Base-by-base conservation (phyloP, 1,140 invertebrate species). In the Eubasilissa regina region DNA sequence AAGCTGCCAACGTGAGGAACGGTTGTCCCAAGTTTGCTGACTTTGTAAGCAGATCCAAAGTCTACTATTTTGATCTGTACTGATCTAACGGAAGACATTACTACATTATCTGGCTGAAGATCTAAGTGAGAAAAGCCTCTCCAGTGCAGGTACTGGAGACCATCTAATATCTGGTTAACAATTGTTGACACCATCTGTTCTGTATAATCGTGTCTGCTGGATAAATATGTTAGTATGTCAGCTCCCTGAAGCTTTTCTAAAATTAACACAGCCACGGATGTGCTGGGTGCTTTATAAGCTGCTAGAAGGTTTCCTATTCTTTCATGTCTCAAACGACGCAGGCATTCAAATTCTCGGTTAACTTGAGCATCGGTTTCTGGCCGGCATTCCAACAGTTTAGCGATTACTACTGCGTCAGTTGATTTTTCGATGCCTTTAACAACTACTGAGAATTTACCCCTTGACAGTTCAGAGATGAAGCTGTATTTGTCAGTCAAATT, bases 41-140 rank as follows among this genome's bases (percentile, higher is more conserved):
- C 94, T 84, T 91, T 92, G 78, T 94, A 93, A 0, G 97, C 94
- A 0, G 94, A 93, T 0, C 96, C 96, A 85, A 99, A 95, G 86
- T 99, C 98, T 0, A 97, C 92, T 12, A 99, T 87, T 89, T 99
- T 99, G 1, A 99, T 91, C 85, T 96, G 94, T 6, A 97, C 92
- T 19, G 94, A 94, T 81, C 95, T 91, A 4, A 97, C 93, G 0
- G 95, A 95, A 0, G 94, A 93, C 94, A 99, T 97, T 0, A 99
- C 96, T n/a, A 99, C 91, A 86, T 99, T 99, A 84, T 98, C 97
- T 0, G 98, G 98, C 86, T 99, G 97, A 15, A 99, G 89, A 86
- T 99, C 96, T 25, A 99, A 88, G 87, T 99, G 97, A 80, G 95
- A 95, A 80, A 96, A 94, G 0, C 96, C 97, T 85, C 95, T 91